phyloP scores from a whole-genome alignment of 2,888 invertebrate species.

The Hylaea fasciaria region DNA sequence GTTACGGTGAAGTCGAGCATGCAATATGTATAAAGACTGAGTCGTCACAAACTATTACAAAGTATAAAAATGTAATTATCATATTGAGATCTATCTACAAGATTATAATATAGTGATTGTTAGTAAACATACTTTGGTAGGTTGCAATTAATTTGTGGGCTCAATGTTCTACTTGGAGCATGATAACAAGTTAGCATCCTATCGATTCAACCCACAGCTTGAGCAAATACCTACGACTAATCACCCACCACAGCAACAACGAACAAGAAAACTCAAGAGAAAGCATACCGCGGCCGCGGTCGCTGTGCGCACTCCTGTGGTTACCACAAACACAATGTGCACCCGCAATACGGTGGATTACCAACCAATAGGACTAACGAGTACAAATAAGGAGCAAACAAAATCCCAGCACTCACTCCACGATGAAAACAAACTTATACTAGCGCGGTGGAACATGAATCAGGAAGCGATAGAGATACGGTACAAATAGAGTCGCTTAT shows the following conservation, averaged over 20 bases:
- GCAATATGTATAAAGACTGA: constrained; percentile 53
- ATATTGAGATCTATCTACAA: constrained; percentile 58
- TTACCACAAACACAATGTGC: constrained; percentile 81
- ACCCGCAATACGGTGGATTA: constrained; percentile 75
- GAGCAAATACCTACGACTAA: constrained; percentile 74
- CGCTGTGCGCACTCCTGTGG: constrained; percentile 61
- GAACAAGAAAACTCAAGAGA: constrained; percentile 71
- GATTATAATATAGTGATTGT: constrained; percentile 67
- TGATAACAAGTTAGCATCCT: constrained; percentile 68
- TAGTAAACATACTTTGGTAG: constrained; percentile 62
- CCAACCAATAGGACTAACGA: constrained; percentile 74
- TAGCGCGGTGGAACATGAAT: constrained; percentile 79
- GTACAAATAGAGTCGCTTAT: constrained; percentile 69
- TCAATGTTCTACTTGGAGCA: constrained; percentile 81
- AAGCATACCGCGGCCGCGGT: constrained; percentile 63
- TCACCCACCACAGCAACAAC: constrained; percentile 77
- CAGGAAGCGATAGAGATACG: constrained; percentile 82
- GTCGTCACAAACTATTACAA: constrained; percentile 60
- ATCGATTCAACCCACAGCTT: constrained; percentile 69
- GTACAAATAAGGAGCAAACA: constrained; percentile 77
- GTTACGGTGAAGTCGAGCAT: constrained; percentile 60
- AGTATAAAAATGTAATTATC: constrained; percentile 49
- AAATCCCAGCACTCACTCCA: constrained; percentile 83
- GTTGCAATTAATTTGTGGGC: constrained; percentile 75
- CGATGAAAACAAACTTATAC: constrained; percentile 73